These are phyloP conservation scores for Drosophila cardini DNA, from an alignment of 1,140 invertebrate genomes.

Conservation along the genomic window DNA sequence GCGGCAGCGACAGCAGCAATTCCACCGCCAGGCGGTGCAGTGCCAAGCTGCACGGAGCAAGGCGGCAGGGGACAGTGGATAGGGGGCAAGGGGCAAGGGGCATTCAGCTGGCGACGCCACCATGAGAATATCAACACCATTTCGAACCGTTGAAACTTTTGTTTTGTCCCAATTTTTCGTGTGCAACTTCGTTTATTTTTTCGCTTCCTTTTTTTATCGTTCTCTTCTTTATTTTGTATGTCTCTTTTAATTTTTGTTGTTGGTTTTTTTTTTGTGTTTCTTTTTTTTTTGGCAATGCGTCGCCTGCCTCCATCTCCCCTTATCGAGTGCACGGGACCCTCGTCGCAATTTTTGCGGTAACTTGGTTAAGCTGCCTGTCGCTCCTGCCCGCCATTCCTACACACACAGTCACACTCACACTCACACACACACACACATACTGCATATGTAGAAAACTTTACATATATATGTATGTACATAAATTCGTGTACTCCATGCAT, in stretches of 20 bases:
- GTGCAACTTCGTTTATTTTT: constrained; percentile 46
- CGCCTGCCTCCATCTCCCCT: constrained; percentile 1
- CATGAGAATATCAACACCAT: constrained; percentile 72
- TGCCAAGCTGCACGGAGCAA: constrained; percentile 16
- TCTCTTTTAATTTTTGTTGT: constrained; percentile 8
- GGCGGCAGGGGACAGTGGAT: not conserved
- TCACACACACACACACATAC: constrained; percentile 2
- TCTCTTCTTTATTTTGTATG: not conserved
- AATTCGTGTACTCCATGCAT: constrained; percentile 60
- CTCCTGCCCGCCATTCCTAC: not conserved
- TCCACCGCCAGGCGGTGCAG: constrained; percentile 10
- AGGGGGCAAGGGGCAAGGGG: not conserved
- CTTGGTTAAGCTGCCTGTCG: constrained; percentile 50
- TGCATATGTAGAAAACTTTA: constrained; percentile 40
- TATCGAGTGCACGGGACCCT: constrained; percentile 31
- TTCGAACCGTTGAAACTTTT: constrained; percentile 54
- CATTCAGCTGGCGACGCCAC: constrained; percentile 28
- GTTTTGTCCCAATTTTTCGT: constrained; percentile 73
- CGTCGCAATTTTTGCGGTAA: constrained; percentile 60
- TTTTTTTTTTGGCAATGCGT: constrained; percentile 50
- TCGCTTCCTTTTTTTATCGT: constrained; percentile 32
- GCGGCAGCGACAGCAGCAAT: constrained; percentile 10
- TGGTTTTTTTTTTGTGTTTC: constrained; percentile 17
- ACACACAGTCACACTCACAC: not conserved
- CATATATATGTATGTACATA: constrained; percentile 39